A percentile compares a stretch with the other conserved stretches of the same genome.
phyloP scores from a whole-genome alignment of 1,140 invertebrate species.

The Cydia amplana region DNA sequence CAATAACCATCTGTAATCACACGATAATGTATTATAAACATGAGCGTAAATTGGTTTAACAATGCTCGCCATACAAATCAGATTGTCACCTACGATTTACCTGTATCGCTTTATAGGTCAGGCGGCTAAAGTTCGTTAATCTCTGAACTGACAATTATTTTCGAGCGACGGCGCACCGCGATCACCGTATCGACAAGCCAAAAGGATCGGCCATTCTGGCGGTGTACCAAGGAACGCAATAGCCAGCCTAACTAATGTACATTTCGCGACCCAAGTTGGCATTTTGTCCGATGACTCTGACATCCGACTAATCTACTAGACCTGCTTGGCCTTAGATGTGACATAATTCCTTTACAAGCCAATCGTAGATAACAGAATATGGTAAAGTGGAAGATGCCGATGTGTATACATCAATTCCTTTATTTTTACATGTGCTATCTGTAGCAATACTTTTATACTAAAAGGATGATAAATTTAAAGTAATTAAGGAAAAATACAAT shows the following conservation, averaged over 20 bases:
- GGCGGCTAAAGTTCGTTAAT: conserved; percentile 73
- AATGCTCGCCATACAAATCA: neutral
- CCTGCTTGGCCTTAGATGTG: neutral
- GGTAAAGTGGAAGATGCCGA: neutral
- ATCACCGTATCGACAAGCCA: conserved; percentile 72
- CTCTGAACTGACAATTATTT: conserved; percentile 76
- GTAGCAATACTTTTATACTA: neutral
- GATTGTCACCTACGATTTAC: conserved; percentile 35
- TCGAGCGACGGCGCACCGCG: conserved; percentile 59
- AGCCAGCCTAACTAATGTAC: conserved; percentile 71
- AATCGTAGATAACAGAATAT: neutral
- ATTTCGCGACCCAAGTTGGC: conserved; percentile 76
- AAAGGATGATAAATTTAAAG: neutral
- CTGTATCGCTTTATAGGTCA: conserved; percentile 68
- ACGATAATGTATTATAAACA: neutral
- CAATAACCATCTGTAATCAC: neutral
- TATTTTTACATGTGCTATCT: neutral
- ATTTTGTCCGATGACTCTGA: conserved; percentile 53
- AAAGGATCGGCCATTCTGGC: conserved; percentile 78
- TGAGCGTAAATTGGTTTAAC: neutral
- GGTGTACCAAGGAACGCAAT: conserved; percentile 76
- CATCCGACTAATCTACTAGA: conserved; percentile 6
- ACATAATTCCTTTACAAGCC: conserved; percentile 6
- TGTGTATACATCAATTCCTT: neutral
- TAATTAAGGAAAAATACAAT: too few species aligned